Percentiles rank a stretch among this genome's conserved stretches.
phyloP scores from a whole-genome alignment of 2,888 invertebrate species.

The Nebria salina region DNA sequence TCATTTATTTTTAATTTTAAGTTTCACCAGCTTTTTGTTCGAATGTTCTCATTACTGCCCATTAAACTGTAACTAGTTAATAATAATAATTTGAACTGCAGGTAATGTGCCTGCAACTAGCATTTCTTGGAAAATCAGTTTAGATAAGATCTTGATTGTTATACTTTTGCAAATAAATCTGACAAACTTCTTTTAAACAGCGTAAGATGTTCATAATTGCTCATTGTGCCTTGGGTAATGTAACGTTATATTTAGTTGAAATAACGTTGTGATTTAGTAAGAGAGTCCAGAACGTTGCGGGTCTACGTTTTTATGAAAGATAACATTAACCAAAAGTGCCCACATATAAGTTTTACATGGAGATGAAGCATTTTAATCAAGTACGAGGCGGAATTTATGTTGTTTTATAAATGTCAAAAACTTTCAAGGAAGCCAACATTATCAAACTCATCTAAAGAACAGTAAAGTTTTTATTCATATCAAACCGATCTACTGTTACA shows the following conservation, averaged over 20 bases:
- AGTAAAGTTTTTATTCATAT: neutral
- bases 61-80: neutral
- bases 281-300: slow-evolving; percentile 13
- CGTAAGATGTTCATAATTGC: slow-evolving; percentile 37
- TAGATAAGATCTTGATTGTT: slow-evolving; percentile 38
- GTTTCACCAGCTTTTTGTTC: too few species aligned
- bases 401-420: slow-evolving; percentile 44
- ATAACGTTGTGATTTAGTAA: slow-evolving; percentile 29
- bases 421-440: slow-evolving; percentile 13
- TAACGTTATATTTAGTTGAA: slow-evolving; percentile 42
- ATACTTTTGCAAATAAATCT: slow-evolving; percentile 41
- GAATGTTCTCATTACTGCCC: neutral
- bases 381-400: slow-evolving; percentile 30
- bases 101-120: slow-evolving; percentile 21
- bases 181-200: slow-evolving; percentile 27
- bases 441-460: neutral
- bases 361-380: slow-evolving; percentile 30
- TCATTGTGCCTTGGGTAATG: slow-evolving; percentile 23
- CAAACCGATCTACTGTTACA: neutral
- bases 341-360: neutral
- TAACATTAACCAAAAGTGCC: neutral
- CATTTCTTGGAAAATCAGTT: neutral
- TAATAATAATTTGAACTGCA: slow-evolving; percentile 20
- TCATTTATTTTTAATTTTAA: too few species aligned
- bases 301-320: slow-evolving; percentile 2